Conservation (phyloP, 2,113 vertebrate species). For the Alaudala cheleensis region DNA sequence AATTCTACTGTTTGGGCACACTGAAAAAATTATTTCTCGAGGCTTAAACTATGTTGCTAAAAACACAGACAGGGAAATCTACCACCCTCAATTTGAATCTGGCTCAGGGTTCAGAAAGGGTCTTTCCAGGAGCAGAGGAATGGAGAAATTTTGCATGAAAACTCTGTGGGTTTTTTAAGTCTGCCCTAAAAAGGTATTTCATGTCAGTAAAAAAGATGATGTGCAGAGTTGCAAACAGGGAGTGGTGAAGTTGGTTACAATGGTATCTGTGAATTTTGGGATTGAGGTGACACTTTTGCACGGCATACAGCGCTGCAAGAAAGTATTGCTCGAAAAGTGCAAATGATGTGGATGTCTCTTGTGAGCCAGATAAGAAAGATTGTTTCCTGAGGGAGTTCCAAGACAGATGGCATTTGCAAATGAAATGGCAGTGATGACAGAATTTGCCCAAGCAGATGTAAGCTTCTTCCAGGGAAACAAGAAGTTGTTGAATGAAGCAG, state of each 20-base stretch:
- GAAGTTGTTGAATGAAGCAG: conserved; percentile 56
- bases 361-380: conserved; percentile 5
- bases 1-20: not conserved
- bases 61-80: not conserved
- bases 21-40: not conserved
- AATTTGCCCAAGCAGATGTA: conserved; percentile 49
- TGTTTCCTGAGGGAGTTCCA: conserved; percentile 44
- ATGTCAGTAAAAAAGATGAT: not conserved
- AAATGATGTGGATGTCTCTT: not conserved
- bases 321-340: not conserved
- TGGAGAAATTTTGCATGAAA: not conserved
- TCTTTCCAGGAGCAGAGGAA: not conserved
- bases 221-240: not conserved
- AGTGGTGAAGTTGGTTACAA: not conserved
- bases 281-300: not conserved
- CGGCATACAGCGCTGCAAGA: not conserved
- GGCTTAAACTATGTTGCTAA: not conserved
- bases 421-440: conserved; percentile 56
- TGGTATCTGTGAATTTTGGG: not conserved
- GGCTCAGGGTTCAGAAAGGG: not conserved
- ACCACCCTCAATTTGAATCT: not conserved
- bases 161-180: not conserved
- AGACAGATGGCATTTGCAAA: conserved; percentile 56
- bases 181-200: not conserved
- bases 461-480: conserved; percentile 53